Evolutionary conservation across 2,888 invertebrate species (phyloP), one percentile per base, ranked within the genome.

Genomic region (Hydrotaea diabolus): DNA sequence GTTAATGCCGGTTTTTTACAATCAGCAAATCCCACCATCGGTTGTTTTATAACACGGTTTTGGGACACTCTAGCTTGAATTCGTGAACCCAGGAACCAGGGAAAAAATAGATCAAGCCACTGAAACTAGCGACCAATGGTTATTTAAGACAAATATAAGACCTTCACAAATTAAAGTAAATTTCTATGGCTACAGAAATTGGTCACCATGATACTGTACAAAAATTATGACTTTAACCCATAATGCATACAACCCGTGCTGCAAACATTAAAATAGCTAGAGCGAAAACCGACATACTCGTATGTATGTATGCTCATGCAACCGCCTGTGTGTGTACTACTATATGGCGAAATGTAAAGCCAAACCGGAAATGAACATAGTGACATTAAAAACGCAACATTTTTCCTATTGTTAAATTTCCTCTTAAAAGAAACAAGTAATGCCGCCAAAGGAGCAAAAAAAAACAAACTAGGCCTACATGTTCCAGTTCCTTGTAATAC

Each of bases 321-420:
- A 11, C 7, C 39, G 36, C 36, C 36, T 19, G 17, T 66, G 19
- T 53, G 36, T 21, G 26, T 62, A 17, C 26, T 36, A 57, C 9
- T 76, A 77, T 79, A 85, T 85, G 79, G 79, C 66, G 77, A 74
- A 85, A 80, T 77, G 69, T 80, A 80, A 85, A 85, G 77, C 79
- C 64, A 85, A 85, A 85, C 55, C 79, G 85, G 85, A 85, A 85
- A 85, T 85, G 85, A 82, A 85, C 85, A 85, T 71, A 62, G 85
- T 85, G 82, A 85, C 85, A 85, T 82, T 85, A 85, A 82, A 85
- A 85, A 85, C 85, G 85, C 82, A 85, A 85, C 74, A 80, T 85
- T 85, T 85, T 79, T 77, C 39, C 74, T 80, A 82, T 82, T 80
- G 82, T 85, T 82, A 62, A 80, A 74, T 85, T 82, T 85, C 82